Evolutionary conservation across 2,888 invertebrate species (phyloP).

Genomic region (Drosophila mimica): DNA sequence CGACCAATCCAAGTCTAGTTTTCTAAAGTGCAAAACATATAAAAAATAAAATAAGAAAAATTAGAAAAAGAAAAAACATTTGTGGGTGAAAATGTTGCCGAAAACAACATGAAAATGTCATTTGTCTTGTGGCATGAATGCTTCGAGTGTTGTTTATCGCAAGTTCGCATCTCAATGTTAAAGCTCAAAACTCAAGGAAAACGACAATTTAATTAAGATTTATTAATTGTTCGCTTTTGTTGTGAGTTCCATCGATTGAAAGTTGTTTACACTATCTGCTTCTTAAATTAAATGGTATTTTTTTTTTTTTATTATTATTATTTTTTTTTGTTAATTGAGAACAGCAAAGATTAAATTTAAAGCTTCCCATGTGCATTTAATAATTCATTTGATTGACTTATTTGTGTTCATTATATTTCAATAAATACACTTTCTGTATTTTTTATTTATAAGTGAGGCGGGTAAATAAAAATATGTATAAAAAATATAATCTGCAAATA

Average conservation of each 20-base stretch:
- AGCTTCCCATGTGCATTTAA: background rate
- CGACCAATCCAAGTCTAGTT: constrained; percentile 39
- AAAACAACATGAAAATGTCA: constrained; percentile 46
- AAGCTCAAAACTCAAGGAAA: constrained; percentile 21
- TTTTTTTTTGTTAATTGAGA: background rate
- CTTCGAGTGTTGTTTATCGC: constrained; percentile 21
- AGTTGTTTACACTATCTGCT: background rate
- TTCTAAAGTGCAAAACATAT: constrained; percentile 14
- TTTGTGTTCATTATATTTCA: background rate
- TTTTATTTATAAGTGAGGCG: background rate
- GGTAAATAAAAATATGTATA: background rate
- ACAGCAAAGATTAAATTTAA: background rate
- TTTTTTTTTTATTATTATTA: background rate
- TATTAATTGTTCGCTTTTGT: background rate
- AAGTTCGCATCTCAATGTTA: constrained; percentile 15
- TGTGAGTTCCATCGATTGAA: background rate
- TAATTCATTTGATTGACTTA: background rate
- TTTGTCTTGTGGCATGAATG: constrained; percentile 38
- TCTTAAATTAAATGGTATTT: background rate
- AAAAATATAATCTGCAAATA: background rate
- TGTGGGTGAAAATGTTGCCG: constrained; percentile 28
- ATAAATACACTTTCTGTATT: background rate
- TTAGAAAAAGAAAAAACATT: constrained; percentile 17
- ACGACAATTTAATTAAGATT: constrained; percentile 3
- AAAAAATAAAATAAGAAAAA: too few species aligned